These are phyloP conservation scores for Lepidurus apus DNA, from an alignment of 1,140 invertebrate species.

Conservation along the genomic window DNA sequence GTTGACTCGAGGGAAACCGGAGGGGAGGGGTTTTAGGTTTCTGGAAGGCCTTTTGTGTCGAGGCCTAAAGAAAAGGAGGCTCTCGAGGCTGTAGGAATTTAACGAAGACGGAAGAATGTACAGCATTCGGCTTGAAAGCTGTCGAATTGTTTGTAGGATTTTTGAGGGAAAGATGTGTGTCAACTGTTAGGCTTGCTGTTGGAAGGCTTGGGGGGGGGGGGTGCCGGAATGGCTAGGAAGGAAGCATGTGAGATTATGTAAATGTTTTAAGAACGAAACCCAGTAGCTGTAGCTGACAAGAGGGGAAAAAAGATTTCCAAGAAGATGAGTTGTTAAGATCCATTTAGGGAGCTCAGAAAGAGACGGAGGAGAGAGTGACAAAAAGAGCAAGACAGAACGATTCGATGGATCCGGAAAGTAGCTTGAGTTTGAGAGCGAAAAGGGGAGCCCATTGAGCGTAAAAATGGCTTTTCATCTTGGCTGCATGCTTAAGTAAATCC, in stretches of 20 bases:
- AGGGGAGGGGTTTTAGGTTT: too few relatives aligned
- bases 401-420: neutral
- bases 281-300: neutral
- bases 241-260: neutral
- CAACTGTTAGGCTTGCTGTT: neutral
- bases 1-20: too few relatives aligned
- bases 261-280: neutral
- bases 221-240: neutral
- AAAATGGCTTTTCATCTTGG: constrained; percentile 19
- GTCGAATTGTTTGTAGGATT: neutral
- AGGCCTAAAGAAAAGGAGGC: neutral
- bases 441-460: neutral
- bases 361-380: neutral
- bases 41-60: neutral
- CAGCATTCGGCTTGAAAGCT: neutral
- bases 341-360: neutral
- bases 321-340: neutral
- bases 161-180: neutral
- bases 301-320: neutral
- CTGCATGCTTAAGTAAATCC: constrained; percentile 21
- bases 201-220: neutral
- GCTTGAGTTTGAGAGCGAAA: neutral
- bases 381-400: neutral
- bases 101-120: neutral
- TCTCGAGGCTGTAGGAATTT: neutral